Evolutionary conservation across 2,113 vertebrate species (phyloP), one percentile per base, ranked within the genome.

Genomic region (Microtus ochrogaster): DNA sequence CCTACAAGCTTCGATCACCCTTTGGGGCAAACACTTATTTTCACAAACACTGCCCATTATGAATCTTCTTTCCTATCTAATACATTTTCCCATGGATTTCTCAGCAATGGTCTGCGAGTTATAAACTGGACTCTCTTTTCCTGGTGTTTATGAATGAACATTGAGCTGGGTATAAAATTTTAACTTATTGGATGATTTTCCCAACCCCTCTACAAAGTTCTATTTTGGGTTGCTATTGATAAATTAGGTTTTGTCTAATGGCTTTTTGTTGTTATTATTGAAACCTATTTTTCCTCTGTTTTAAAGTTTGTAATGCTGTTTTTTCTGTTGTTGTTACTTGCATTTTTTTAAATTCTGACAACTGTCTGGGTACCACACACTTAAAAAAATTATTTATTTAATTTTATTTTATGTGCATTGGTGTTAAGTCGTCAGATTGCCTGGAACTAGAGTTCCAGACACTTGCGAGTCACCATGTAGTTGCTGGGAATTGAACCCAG

Each of bases 91-190:
- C 30, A 2, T 22, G 63, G 74, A 36, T 68, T 84, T 95, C 89
- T n/a, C 41, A 44, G 1, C 3, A 11, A 83, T 24, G 30, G 52
- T 86, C 72, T 86, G 36, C 58, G n/a, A 77, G 9, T 83, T 55
- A n/a, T 73, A 55, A 90, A 22, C 28, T 3, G 10, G 55, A 58
- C 55, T 58, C 21, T 86, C 30, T 70, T 70, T n/a, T 41, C n/a
- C 39, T 12, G 12, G 33, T 1, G 0, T 49, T 13, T 47, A 14
- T 0, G 47, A 41, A 5, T 0, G 36, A 22, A 58, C 21, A 14
- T 83, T 93, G 61, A 72, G 41, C 91, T 94, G 49, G 91, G 21
- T 95, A 52, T 94, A 89, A 89, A 89, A 95, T 61, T 47, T 26
- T 12, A 91, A 63, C 14, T 93, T 70, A 21, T 22, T 44, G 26